phyloP scores from a whole-genome alignment of 23 tunicate species.

The Oikopleura dioica region DNA sequence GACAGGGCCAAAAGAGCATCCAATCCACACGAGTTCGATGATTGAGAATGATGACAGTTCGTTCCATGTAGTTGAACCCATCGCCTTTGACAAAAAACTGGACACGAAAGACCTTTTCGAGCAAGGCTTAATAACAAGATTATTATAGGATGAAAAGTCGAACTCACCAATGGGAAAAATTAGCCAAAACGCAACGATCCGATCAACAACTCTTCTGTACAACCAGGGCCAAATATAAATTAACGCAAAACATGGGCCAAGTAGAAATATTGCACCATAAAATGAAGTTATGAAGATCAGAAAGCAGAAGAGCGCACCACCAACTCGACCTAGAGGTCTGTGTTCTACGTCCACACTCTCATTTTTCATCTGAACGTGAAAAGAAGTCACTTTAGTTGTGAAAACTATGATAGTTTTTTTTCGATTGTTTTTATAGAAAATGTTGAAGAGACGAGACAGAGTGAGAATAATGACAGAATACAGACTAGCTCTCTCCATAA shows the following conservation, averaged over 20 bases:
- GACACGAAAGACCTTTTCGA: conserved; percentile 51
- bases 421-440: no score
- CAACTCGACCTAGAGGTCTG: conserved; percentile 23
- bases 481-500: no score
- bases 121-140: conserved; percentile 1
- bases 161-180: conserved; percentile 39
- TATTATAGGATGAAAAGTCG: not conserved
- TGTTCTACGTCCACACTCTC: conserved; percentile 12
- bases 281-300: conserved; percentile 28
- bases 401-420: no score
- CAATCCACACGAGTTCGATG: conserved; percentile 89
- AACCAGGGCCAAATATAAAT: conserved; percentile 87
- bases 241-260: conserved; percentile 48
- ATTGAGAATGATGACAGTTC: conserved; percentile 55
- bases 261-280: conserved; percentile 45
- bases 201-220: conserved; percentile 43
- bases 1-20: conserved; percentile 48
- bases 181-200: conserved; percentile 57
- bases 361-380: no score
- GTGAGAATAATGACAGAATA: no score
- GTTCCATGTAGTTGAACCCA: conserved; percentile 39
- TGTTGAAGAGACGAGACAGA: no score
- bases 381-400: no score
- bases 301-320: conserved; percentile 17
- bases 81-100: conserved; percentile 65